Evolutionary conservation across 2,113 vertebrate species (phyloP).

Genomic region (Anolis sagrei): DNA sequence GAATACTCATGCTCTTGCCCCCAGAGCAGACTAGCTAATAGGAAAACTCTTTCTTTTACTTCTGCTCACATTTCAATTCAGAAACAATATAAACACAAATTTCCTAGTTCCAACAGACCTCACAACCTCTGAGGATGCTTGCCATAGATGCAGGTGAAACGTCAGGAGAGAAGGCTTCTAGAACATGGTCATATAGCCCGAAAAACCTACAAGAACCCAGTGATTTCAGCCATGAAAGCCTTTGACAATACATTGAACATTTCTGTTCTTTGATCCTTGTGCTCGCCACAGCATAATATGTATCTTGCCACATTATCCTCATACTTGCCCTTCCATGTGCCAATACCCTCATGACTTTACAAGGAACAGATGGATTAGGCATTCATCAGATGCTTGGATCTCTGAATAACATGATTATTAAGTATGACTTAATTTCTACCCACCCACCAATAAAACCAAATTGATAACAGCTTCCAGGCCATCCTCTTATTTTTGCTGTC

Average conservation of each 20-base stretch:
- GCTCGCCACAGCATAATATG: neutral
- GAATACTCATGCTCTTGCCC: neutral
- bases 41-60: neutral
- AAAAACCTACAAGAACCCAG: too few relatives aligned
- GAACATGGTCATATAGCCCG: too few relatives aligned
- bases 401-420: neutral
- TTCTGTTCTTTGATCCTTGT: neutral
- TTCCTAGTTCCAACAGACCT: too few relatives aligned
- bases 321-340: neutral
- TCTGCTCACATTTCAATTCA: neutral
- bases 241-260: too few relatives aligned
- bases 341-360: conserved; percentile 42
- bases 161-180: too few relatives aligned
- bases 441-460: conserved; percentile 24
- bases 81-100: too few relatives aligned
- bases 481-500: neutral
- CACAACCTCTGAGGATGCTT: too few relatives aligned
- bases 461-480: conserved; percentile 7
- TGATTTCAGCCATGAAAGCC: too few relatives aligned
- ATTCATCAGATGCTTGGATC: conserved; percentile 36
- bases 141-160: too few relatives aligned
- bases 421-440: conserved; percentile 19
- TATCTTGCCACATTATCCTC: neutral
- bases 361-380: conserved; percentile 37
- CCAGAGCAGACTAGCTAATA: neutral